These are phyloP conservation scores for Hippolais icterina DNA, from an alignment of 2,113 vertebrate genomes.

Conservation along the genomic window DNA sequence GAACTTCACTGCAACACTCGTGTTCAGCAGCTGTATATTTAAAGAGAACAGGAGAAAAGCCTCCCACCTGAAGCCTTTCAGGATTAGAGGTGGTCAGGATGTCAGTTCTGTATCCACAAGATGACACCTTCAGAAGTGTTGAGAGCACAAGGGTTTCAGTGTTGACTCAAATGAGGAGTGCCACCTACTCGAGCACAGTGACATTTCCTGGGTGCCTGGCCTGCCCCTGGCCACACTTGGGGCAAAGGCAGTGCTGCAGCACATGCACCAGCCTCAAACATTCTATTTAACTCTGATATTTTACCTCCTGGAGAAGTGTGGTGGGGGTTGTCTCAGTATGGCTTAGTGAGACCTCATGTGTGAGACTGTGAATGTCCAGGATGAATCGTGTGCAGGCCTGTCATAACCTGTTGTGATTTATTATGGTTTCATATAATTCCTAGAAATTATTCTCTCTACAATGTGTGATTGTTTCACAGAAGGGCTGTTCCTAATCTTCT, in stretches of 20 bases:
- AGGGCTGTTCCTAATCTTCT: not conserved
- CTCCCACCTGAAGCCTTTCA: not conserved
- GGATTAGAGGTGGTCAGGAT: not conserved
- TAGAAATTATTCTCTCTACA: not conserved
- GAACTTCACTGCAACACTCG: not conserved
- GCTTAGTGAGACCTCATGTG: not conserved
- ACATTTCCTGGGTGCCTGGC: conserved; percentile 31
- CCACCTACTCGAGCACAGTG: not conserved
- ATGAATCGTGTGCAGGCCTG: not conserved
- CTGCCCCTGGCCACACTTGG: not conserved
- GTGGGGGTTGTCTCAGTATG: not conserved
- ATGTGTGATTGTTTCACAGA: not conserved
- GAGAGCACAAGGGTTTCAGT: not conserved
- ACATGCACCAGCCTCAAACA: not conserved
- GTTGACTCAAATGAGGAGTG: conserved; percentile 41
- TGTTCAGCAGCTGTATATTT: not conserved
- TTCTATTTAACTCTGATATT: not conserved
- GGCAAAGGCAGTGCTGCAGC: not conserved
- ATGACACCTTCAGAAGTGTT: not conserved
- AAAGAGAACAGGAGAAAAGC: not conserved
- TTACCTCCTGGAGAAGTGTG: not conserved
- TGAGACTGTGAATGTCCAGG: not conserved
- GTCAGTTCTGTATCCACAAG: not conserved
- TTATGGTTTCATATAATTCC: not conserved
- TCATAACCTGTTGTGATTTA: conserved; percentile 11